These are phyloP conservation scores for Sphaerophoria rueppellii DNA, from an alignment of 2,888 invertebrate species.

Conservation along the genomic window DNA sequence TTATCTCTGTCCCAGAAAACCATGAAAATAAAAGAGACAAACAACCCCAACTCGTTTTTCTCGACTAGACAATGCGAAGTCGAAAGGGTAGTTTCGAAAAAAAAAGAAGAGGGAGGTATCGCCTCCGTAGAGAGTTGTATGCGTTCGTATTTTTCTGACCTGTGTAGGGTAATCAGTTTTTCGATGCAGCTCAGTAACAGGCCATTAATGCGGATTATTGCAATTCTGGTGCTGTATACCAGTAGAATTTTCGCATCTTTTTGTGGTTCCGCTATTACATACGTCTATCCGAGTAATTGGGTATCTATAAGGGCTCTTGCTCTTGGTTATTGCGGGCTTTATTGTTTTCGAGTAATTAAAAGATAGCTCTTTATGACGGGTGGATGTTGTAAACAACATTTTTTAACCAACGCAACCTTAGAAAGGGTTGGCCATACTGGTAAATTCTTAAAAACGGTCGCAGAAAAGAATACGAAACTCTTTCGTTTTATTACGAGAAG, in stretches of 20 bases:
- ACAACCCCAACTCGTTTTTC: not conserved
- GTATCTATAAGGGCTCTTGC: slow-evolving; percentile 23
- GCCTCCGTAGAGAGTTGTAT: slow-evolving; percentile 7
- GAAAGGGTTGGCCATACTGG: too few species aligned
- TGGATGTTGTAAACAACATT: too few species aligned
- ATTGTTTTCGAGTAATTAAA: slow-evolving; percentile 14
- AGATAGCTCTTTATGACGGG: too few species aligned
- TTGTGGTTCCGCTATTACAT: slow-evolving; percentile 62
- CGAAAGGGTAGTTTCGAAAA: slow-evolving; percentile 41
- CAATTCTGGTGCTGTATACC: slow-evolving; percentile 37
- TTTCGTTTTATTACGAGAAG: too few species aligned
- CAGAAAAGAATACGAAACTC: too few species aligned
- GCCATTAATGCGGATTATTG: slow-evolving; percentile 67
- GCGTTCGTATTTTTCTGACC: slow-evolving; percentile 52
- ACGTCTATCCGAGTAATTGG: slow-evolving; percentile 33
- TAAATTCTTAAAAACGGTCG: too few species aligned
- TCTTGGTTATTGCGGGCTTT: slow-evolving; percentile 5
- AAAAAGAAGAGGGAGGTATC: slow-evolving; percentile 43
- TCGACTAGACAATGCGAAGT: not conserved
- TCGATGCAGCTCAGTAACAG: not conserved
- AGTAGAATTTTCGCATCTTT: slow-evolving; percentile 49
- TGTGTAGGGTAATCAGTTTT: slow-evolving; percentile 53
- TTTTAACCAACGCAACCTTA: too few species aligned
- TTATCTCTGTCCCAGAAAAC: slow-evolving; percentile 34
- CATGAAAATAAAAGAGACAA: slow-evolving; percentile 49